Percentiles rank a stretch among this genome's conserved stretches.
These are phyloP conservation scores for Drosophila repleta DNA, from an alignment of 1,140 invertebrate species.

Conservation along the genomic window DNA sequence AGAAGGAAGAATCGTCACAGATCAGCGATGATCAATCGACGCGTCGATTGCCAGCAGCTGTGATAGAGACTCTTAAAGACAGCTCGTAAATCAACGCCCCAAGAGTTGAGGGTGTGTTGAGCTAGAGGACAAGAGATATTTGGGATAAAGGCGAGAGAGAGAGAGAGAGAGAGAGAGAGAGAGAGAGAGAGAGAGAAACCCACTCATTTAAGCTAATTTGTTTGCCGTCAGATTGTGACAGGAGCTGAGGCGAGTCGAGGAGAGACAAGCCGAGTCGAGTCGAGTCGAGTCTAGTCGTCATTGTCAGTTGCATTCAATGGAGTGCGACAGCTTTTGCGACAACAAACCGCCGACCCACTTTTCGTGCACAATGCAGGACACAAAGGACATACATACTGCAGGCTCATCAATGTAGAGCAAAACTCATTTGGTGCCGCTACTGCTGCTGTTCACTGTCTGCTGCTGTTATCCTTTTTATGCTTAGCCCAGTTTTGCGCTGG, in stretches of 20 bases:
- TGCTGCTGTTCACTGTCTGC: slow-evolving; percentile 47
- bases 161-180: slow-evolving; percentile 1
- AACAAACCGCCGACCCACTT: slow-evolving; percentile 60
- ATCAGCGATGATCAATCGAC: slow-evolving; percentile 1
- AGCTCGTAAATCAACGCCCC: slow-evolving; percentile 27
- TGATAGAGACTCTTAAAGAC: slow-evolving; percentile 8
- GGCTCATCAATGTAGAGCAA: slow-evolving; percentile 54
- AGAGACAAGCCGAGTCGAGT: not conserved
- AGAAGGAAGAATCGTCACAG: slow-evolving; percentile 12
- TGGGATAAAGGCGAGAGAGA: slow-evolving; percentile 10
- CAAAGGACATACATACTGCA: slow-evolving; percentile 25
- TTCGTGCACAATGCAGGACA: slow-evolving; percentile 38
- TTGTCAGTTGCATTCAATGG: slow-evolving; percentile 51
- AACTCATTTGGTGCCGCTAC: slow-evolving; percentile 48
- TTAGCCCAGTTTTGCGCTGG: slow-evolving; percentile 31
- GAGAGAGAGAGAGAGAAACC: slow-evolving; percentile 5
- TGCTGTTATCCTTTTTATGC: slow-evolving; percentile 55
- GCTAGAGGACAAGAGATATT: not conserved
- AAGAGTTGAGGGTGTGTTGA: slow-evolving; percentile 12
- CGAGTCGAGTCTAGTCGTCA: not conserved
- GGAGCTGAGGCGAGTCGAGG: slow-evolving; percentile 9
- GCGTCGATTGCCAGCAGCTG: slow-evolving; percentile 27
- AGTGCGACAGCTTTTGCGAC: slow-evolving; percentile 42
- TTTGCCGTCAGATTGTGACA: slow-evolving; percentile 39
- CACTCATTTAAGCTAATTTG: slow-evolving; percentile 62